Base-by-base conservation (phyloP, 2,888 invertebrate genomes). In the Agelastica alni region DNA sequence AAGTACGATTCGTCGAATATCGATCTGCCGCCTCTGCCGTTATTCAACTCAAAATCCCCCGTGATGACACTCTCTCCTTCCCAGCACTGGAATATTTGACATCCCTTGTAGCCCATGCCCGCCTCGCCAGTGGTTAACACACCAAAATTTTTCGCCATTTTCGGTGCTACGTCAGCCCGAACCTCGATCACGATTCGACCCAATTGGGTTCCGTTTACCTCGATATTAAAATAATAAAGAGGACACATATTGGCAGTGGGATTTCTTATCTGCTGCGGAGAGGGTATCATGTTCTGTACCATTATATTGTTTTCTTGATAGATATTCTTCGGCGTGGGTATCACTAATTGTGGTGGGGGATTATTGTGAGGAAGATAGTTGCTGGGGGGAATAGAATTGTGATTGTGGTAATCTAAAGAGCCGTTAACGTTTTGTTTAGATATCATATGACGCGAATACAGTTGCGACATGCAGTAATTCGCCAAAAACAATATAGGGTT, bases 41-140 rank as follows among this genome's bases (percentile, higher is more conserved):
- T 89, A 75, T 91, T 90, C 63, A 86, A 76, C 74, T 91, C 90
- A 74, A 89, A 89, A 75, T 91, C 91, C 13, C 89, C 89, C 10
- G 88, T 88, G 64, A 90, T 89, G 41, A 91, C 86, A 72, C 89
- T 89, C 73, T 91, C 89, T 61, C 87, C 86, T 67, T 87, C 87
- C 90, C 90, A 90, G 70, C 89, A 89, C 73, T 90, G 89, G 76
- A 90, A 91, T 65, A 91, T 85, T 64, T 85, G 81, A 75, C 91
- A 91, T 31, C 90, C 90, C 66, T 87, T 87, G 76, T 89, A 91
- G 37, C 89, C 88, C 66, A 85, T 83, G 17, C 90, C 89, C 22
- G 85, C 80, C 69, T 89, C 89, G 41, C 89, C 87, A 6, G 86
- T 86, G 13, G 87, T 81, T 37, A 90, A 77, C 14, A 85, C 82